Base-by-base conservation (phyloP, 53 echinoderm and acorn worm genomes). In the Henricia sp. region DNA sequence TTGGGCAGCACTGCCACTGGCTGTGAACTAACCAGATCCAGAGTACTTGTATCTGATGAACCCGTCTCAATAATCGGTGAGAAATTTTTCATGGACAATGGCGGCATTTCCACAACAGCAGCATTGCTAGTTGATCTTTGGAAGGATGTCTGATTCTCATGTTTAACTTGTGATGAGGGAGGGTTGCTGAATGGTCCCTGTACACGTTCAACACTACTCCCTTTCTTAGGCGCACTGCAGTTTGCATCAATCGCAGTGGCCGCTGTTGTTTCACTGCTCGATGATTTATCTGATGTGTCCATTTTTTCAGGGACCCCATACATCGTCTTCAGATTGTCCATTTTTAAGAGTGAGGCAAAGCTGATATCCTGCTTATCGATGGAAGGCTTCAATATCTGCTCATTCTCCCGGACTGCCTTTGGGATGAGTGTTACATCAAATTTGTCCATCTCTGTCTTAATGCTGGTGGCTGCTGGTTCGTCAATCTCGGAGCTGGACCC, bases 61-160 rank as follows among this genome's bases (percentile, higher is more conserved):
- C 90, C 88, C 67, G 75, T 65, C 68, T 95, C 95, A 75, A 93
- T 95, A 20, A 86, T 85, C 10, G 95, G 95, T 12, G 95, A 95
- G 54, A 91, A 84, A 68, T 65, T 67, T 40, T 91, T 84, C 37
- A 68, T 63, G 33, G 68, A 63, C 37, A 48, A 34, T 19, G n/a
- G 23, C 21, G n/a, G 28, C 43, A 30, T 80, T n/a, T n/a, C 80
- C 57, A 43, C 6, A n/a, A n/a, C n/a, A 43, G 52, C 28, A 33
- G 41, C 17, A 57, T 64, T 64, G 48, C 64, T 62, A 33, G 80
- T 80, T 34, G 80, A 62, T 64, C 80, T 62, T 33, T 80, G 80
- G 64, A 80, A 80, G 64, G 80, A 64, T 64, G 43, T 44, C 64
- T 80, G 64, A 44, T 63, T 64, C 17, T 80, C 64, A n/a, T 17